Evolutionary conservation across 2,113 vertebrate genomes (phyloP).

Genomic region (Pandion haliaetus): DNA sequence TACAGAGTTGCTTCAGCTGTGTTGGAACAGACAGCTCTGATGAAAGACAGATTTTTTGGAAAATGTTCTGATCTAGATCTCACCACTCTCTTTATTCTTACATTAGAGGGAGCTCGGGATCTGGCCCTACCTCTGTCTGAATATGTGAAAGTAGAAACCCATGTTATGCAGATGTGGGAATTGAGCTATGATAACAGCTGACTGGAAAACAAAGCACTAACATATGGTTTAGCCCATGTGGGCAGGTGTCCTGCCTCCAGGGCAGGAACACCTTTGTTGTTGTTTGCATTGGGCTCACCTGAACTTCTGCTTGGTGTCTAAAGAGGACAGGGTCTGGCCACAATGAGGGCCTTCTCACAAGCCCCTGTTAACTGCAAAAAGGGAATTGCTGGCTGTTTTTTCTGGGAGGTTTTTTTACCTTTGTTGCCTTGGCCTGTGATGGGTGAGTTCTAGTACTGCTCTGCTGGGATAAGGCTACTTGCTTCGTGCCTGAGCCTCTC

Average conservation of each 20-base stretch:
- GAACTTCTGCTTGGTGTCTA: background rate
- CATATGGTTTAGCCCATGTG: background rate
- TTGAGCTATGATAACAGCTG: background rate
- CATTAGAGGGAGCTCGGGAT: background rate
- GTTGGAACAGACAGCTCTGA: background rate
- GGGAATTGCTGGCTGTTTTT: background rate
- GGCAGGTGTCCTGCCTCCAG: background rate
- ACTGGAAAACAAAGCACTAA: background rate
- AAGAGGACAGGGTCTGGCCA: background rate
- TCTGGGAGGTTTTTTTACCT: background rate
- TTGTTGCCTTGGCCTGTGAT: background rate
- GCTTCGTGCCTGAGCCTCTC: background rate
- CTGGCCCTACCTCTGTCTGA: background rate
- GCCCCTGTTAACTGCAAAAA: rapidly evolving
- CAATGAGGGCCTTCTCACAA: background rate
- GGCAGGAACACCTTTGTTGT: background rate
- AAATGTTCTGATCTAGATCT: background rate
- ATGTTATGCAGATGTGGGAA: background rate
- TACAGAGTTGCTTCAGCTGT: background rate
- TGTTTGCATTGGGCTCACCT: background rate
- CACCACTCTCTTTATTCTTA: background rate
- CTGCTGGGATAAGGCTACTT: background rate
- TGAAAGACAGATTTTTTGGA: background rate
- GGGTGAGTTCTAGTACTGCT: background rate
- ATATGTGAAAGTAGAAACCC: background rate